phyloP scores from a whole-genome alignment of 2,888 invertebrate genomes.

The Drosophila maculinotata region DNA sequence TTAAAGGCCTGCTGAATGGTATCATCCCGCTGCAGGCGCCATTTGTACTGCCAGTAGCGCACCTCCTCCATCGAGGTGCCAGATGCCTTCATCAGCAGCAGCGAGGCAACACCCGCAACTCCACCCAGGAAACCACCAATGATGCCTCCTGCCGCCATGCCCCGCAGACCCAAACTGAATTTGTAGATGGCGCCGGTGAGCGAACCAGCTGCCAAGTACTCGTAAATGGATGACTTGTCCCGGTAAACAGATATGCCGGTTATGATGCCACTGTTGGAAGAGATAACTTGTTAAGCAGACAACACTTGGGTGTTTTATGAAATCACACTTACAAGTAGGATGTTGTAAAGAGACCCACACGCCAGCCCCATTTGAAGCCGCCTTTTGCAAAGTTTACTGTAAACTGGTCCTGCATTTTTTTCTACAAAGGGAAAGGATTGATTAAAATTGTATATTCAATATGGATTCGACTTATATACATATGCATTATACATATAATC shows the following conservation, averaged over 20 bases:
- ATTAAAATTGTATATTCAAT: background rate
- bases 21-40: constrained; percentile 84
- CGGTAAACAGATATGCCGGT: constrained; percentile 89
- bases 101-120: constrained; percentile 87
- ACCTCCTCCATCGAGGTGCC: constrained; percentile 89
- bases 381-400: constrained; percentile 90
- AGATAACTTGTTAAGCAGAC: background rate
- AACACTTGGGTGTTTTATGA: background rate
- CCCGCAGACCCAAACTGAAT: constrained; percentile 89
- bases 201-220: constrained; percentile 89
- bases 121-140: constrained; percentile 88
- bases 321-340: constrained; percentile 88
- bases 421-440: constrained; percentile 85
- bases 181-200: constrained; percentile 89
- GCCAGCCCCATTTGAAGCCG: constrained; percentile 90
- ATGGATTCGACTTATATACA: too few species aligned
- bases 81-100: constrained; percentile 86
- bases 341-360: constrained; percentile 88
- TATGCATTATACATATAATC: too few species aligned
- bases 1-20: constrained; percentile 80
- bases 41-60: constrained; percentile 87
- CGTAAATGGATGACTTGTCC: constrained; percentile 88
- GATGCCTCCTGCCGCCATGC: constrained; percentile 88
- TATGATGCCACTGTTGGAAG: constrained; percentile 87
- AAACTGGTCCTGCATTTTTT: constrained; percentile 89